These are phyloP conservation scores for Vanacampus margaritifer DNA, from an alignment of 2,113 vertebrate species.

Conservation along the genomic window DNA sequence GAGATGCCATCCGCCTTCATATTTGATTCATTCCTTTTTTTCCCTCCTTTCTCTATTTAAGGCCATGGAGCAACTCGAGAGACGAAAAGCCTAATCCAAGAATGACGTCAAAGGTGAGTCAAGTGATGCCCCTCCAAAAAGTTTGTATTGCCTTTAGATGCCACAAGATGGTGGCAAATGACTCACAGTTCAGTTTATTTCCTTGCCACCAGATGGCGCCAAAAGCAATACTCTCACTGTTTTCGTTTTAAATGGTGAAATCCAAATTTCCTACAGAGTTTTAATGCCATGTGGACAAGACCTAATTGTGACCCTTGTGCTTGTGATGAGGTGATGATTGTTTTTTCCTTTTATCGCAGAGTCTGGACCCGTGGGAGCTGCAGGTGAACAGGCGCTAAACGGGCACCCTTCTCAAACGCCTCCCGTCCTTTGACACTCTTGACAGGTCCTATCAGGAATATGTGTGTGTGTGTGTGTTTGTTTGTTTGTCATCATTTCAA, in stretches of 20 bases:
- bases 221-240: neutral
- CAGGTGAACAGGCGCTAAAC: slow-evolving; percentile 22
- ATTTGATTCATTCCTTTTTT: slow-evolving; percentile 9
- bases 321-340: neutral
- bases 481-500: slow-evolving; percentile 10
- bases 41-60: slow-evolving; percentile 33
- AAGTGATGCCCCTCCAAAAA: neutral
- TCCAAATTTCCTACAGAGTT: too few species aligned
- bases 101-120: slow-evolving; percentile 67
- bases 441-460: slow-evolving; percentile 18
- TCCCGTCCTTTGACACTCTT: slow-evolving; percentile 51
- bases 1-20: neutral
- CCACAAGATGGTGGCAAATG: neutral
- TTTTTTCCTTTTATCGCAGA: slow-evolving; percentile 25
- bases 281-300: neutral
- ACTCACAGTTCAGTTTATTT: neutral
- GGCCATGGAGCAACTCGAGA: slow-evolving; percentile 86
- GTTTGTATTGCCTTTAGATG: neutral
- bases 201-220: neutral
- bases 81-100: slow-evolving; percentile 66
- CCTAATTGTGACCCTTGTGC: too few species aligned
- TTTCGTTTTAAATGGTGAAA: neutral
- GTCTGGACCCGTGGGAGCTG: slow-evolving; percentile 9
- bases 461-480: slow-evolving; percentile 3
- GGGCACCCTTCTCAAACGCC: slow-evolving; percentile 53